Base-by-base conservation (phyloP, 2,113 vertebrate genomes). In the Pica pica region DNA sequence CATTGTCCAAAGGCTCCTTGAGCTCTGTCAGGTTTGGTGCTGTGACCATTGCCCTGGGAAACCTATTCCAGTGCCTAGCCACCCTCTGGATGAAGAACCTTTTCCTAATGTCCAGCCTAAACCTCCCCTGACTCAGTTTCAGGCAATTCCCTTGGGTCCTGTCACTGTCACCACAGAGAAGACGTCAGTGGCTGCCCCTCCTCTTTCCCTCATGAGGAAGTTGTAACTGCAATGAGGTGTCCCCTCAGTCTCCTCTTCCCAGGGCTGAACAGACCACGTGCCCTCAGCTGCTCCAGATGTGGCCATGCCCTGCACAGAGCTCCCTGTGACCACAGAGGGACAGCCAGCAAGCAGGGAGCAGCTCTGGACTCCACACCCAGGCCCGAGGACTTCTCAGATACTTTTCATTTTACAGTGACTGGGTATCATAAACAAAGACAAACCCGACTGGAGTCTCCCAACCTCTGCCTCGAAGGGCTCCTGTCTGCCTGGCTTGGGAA, bases 81-180 rank as follows among this genome's bases (percentile, higher is more conserved):
- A 68, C 21, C 2, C 24, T n/a, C n/a, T 35, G 69, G 11, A 1
- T 7, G n/a, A 35, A 47, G 24, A 61, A 55, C 4, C 2, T 55
- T 76, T 27, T 31, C 87, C 47, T 41, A 26, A 35, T 31, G 2
- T 18, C 17, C 47, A 61, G 1, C 5, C 15, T 42, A 35, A 83
- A 49, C 13, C 18, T 41, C 7, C 20, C 9, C 26, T 47, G 11
- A 15, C 9, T 5, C 0, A 0, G 10, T 21, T 49, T 55, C 31
- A 31, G 9, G 9, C 55, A 4, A 5, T 42, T 42, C n/a, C 14
- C n/a, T 53, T 0, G 2, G 13, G 28, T 53, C 13, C 33, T 68
- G 30, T 27, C 55, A 14, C 2, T n/a, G 59, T n/a, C 28, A 69
- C 17, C 20, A 47, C 6, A 41, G n/a, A 41, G 35, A 0, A 37